Percentiles rank a stretch among this genome's conserved stretches.
Conservation (phyloP, 64 coral and sea anemone species). For the Pocillopora damicornis region DNA sequence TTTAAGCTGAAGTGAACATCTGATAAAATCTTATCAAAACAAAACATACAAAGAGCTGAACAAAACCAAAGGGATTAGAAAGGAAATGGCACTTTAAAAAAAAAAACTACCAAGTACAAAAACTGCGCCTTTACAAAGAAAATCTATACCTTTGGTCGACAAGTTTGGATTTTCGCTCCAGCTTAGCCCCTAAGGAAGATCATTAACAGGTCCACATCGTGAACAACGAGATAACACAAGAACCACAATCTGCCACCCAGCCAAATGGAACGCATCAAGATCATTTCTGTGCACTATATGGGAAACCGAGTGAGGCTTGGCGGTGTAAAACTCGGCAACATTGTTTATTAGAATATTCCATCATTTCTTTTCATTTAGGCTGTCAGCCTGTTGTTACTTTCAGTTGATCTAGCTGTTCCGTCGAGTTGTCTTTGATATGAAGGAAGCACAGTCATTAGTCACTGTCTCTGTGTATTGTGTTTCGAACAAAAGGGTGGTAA, state of each 20-base stretch:
- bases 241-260: not conserved
- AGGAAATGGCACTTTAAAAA: conserved; percentile 21
- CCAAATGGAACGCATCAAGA: conserved; percentile 1
- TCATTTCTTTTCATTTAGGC: conserved; percentile 34
- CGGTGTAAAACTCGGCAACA: not conserved
- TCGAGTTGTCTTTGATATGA: conserved; percentile 15
- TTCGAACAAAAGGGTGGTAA: not conserved
- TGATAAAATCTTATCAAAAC: conserved; percentile 38
- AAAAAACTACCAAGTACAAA: not conserved
- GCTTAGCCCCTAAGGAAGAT: not conserved
- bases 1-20: conserved; percentile 36
- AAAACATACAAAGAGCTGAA: conserved; percentile 22
- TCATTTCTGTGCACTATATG: not conserved
- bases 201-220: not conserved
- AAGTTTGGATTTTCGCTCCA: not conserved
- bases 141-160: conserved; percentile 10
- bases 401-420: conserved; percentile 23
- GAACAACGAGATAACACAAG: not conserved
- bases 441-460: conserved; percentile 5
- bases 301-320: not conserved
- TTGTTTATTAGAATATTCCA: conserved; percentile 37
- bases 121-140: not conserved
- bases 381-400: conserved; percentile 15
- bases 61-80: not conserved
- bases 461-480: not conserved